Conservation (phyloP, 2,888 invertebrate genomes). For the Ptilodon capucinus region DNA sequence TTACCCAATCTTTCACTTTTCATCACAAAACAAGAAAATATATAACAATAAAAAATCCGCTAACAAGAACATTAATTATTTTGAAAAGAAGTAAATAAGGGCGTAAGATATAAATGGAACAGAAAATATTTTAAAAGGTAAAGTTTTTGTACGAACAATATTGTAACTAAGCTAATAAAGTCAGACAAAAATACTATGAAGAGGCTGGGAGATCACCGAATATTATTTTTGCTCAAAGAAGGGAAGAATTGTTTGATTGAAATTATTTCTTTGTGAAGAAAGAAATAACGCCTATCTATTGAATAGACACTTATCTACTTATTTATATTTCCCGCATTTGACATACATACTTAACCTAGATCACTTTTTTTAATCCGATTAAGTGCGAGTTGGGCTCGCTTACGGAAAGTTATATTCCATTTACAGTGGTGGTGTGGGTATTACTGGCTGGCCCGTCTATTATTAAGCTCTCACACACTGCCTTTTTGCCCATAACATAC, state of each 20-base stretch:
- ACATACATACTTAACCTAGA: background rate
- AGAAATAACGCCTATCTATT: too few relatives aligned
- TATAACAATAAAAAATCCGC: background rate
- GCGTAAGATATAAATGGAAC: constrained; percentile 10
- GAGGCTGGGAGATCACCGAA: background rate
- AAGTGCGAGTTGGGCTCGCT: too few relatives aligned
- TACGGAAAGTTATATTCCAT: too few relatives aligned
- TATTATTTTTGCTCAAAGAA: background rate
- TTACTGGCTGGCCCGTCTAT: too few relatives aligned
- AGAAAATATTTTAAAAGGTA: constrained; percentile 7
- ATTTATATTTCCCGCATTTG: too few relatives aligned
- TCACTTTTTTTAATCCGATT: too few relatives aligned
- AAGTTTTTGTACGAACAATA: constrained; percentile 7
- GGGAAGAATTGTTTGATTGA: background rate
- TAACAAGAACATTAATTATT: background rate
- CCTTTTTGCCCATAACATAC: too few relatives aligned
- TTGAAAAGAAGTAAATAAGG: constrained; percentile 7
- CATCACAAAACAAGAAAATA: background rate
- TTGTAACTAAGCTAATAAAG: constrained; percentile 6
- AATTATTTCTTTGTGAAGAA: too few relatives aligned
- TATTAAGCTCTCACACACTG: too few relatives aligned
- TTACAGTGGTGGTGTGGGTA: too few relatives aligned
- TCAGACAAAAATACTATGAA: constrained; percentile 6
- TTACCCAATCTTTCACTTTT: background rate
- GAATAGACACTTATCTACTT: too few relatives aligned